Percentiles rank a stretch among this genome's conserved stretches.
Evolutionary conservation across 2,113 vertebrate genomes (phyloP).

Genomic region (Salvator merianae): DNA sequence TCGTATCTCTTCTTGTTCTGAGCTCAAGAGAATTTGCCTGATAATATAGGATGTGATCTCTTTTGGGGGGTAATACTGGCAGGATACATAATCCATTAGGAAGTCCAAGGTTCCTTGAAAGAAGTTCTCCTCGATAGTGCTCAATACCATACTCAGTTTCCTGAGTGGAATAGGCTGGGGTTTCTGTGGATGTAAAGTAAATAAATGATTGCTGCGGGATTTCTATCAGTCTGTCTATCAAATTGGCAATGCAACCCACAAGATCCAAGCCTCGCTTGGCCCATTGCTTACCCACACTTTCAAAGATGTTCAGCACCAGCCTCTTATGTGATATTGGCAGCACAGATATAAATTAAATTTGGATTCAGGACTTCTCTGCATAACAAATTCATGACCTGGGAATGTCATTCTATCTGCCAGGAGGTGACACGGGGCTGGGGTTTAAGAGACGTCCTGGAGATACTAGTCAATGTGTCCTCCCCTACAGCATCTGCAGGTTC

Average conservation of each 20-base stretch:
- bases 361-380: no score
- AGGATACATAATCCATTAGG: constrained; percentile 86
- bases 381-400: no score
- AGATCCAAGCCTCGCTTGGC: neutral
- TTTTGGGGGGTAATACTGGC: constrained; percentile 79
- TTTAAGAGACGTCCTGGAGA: no score
- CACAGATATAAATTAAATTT: no score
- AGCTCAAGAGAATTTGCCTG: constrained; percentile 79
- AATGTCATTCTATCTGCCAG: no score
- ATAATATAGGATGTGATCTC: constrained; percentile 83
- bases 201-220: neutral
- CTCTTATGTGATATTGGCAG: no score
- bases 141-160: constrained; percentile 84
- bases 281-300: neutral
- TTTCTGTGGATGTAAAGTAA: constrained; percentile 49
- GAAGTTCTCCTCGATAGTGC: constrained; percentile 88
- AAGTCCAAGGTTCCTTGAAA: constrained; percentile 87
- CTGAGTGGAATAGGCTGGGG: constrained; percentile 78
- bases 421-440: no score
- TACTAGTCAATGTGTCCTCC: no score
- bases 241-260: neutral
- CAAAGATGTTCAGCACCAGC: no score
- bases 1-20: constrained; percentile 68
- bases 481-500: no score
- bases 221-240: neutral